Evolutionary conservation across 2,797 vertebrate species (phyloP), one percentile per base, ranked within the genome.

Genomic region (Gila robusta): DNA sequence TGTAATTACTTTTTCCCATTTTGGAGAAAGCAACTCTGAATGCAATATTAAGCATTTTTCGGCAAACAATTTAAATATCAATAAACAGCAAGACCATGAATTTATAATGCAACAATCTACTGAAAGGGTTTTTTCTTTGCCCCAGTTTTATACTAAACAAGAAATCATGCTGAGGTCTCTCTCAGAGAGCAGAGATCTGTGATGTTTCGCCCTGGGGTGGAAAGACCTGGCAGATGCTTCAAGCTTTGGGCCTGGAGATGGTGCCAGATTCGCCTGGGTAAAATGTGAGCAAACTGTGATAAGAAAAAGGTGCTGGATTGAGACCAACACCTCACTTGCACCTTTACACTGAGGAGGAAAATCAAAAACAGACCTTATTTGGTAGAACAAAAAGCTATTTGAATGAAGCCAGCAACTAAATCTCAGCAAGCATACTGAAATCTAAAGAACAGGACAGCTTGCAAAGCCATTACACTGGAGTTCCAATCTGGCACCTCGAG

Each of bases 261-360:
- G 69, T 54, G 17, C 47, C 79, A 86, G 59, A 52, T 62, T 74
- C 41, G 5, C 44, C 8, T 39, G 70, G 37, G 69, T 71, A 80
- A 72, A 73, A 52, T 74, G 35, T 81, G 79, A 86, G 62, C 9
- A 79, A 72, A 67, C 78, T 28, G 59, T 21, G 12, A 79, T 72
- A 32, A 88, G 39, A 81, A 52, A 28, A 3, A 44, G 35, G 21
- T 2, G 69, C 37, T 78, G 52, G 23, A 37, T 28, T 62, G 12
- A 67, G 44, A 26, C 32, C 39, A 59, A 37, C 64, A 32, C 10
- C 10, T 73, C 32, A 79, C 9, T 62, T 81, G 2, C 26, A 69
- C 62, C 19, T 77, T 49, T 66, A 10, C 73, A 12, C 21, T 5
- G 11, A 39, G 49, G 23, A 26, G 26, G 9, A 52, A 71, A 39